Evolutionary conservation across 2,113 vertebrate species (phyloP).

Genomic region (Corythornis madagascariensis): DNA sequence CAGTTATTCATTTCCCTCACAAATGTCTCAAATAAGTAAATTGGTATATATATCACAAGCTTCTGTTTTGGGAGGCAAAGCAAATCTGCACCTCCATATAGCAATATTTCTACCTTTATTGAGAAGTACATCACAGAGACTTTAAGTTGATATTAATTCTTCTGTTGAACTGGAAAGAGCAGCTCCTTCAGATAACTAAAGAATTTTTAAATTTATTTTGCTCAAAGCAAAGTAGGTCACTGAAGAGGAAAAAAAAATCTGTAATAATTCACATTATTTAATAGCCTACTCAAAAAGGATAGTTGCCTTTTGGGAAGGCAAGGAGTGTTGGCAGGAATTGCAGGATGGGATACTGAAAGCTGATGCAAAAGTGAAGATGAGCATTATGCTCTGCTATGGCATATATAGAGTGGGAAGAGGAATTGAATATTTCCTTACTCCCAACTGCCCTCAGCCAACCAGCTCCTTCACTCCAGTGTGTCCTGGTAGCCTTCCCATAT

Average conservation of each 20-base stretch:
- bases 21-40: background rate
- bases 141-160: background rate
- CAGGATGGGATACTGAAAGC: background rate
- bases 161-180: background rate
- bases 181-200: background rate
- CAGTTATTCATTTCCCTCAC: background rate
- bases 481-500: background rate
- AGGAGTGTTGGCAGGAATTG: background rate
- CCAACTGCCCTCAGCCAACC: background rate
- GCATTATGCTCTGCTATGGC: rapidly evolving
- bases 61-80: background rate
- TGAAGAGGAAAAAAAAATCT: background rate
- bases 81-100: background rate
- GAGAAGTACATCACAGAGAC: background rate
- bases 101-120: background rate
- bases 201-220: background rate
- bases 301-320: background rate
- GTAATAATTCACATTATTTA: background rate
- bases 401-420: background rate
- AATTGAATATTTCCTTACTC: rapidly evolving
- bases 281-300: background rate
- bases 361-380: background rate
- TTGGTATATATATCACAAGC: background rate
- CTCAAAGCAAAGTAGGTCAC: background rate
- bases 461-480: background rate